Evolutionary conservation across 2,113 vertebrate species (phyloP), one percentile per base, ranked within the genome.

Genomic region (Scatophagus argus): DNA sequence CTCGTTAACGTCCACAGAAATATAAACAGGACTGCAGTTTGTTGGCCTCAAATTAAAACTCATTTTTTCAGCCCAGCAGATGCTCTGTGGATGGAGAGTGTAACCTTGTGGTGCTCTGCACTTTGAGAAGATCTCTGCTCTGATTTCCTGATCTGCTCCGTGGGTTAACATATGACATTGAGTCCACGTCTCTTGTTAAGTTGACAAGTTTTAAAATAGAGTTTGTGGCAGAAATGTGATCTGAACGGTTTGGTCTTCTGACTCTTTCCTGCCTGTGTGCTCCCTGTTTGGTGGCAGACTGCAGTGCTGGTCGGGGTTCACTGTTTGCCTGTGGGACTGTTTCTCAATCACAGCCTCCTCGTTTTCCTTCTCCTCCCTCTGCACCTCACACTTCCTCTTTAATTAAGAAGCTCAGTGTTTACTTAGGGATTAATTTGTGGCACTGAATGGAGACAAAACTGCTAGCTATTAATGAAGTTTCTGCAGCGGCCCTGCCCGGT

Each of bases 331-430:
- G 38, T 43, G 34, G 62, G 49, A 19, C 19, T 0, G 43, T 59
- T 56, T 54, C 44, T 74, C 70, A 12, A 11, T 71, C 41, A 12
- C 0, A 54, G 51, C 64, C 19, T 62, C 44, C 36, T 25, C 39
- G n/a, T 67, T 16, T 1, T 12, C 29, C 49, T 84, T 0, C 41
- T 38, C 72, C 62, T 70, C 74, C 34, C 54, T 43, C 56, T 41
- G 17, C 46, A 34, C 52, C 63, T 58, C 46, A 1, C 41, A 6
- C 39, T 11, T 74, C 41, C 61, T 78, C 60, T 49, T 52, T 77
- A 43, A 84, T 89, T 74, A 87, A 78, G 41, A 27, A 11, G 16
- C 1, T 14, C n/a, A 54, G 44, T 85, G 85, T 84, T 87, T 87
- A 59, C 73, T 80, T 32, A 21, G 17, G 67, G 62, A 74, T 79